Evolutionary conservation across 1,140 invertebrate genomes (phyloP), one percentile per base, ranked within the genome.

Genomic region (Drosophila erecta): DNA sequence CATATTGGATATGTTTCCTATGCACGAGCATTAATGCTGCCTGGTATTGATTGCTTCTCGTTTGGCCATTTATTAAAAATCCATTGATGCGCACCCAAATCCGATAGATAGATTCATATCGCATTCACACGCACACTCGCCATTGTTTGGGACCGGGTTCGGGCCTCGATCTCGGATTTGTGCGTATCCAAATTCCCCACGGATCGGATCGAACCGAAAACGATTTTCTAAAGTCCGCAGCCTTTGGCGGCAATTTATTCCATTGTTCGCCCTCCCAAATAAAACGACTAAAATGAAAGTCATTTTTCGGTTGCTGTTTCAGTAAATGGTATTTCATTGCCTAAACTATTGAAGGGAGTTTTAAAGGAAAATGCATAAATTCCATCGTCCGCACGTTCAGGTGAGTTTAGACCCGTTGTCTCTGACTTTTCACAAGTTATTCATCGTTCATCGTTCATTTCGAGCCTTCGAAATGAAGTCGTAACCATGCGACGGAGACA

Each of bases 181-280:
- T 62, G 81, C 84, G 84, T 87, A 89, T 87, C 84, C 84, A 89
- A 87, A 89, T 84, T 87, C 84, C 84, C 84, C 70, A 62, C 53
- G 64, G 83, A 79, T 17, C 17, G 64, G 83, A 79, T 59, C 60
- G 54, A 78, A 64, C 47, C 69, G 38, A 79, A 74, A 79, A 74
- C 69, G 57, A 74, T 62, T 70, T 71, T 62, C 62, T 38, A 46
- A 44, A 58, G 55, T 50, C 35, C 33, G 44, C 38, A 51, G 70
- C 72, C 78, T 81, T 76, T 81, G 72, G 59, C 59, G 81, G 81
- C 77, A 86, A n/a, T n/a, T 77, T 81, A 81, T 70, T 47, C 75
- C 57, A 76, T 86, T 83, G 79, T 81, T 70, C 35, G 40, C 44
- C n/a, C 7, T 43, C 17, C 27, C 17, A 58, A 57, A 37, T 22